A percentile compares a stretch with the other conserved stretches of the same genome.
phyloP scores from a whole-genome alignment of 2,888 invertebrate genomes.

The Tricholauxania praeusta region DNA sequence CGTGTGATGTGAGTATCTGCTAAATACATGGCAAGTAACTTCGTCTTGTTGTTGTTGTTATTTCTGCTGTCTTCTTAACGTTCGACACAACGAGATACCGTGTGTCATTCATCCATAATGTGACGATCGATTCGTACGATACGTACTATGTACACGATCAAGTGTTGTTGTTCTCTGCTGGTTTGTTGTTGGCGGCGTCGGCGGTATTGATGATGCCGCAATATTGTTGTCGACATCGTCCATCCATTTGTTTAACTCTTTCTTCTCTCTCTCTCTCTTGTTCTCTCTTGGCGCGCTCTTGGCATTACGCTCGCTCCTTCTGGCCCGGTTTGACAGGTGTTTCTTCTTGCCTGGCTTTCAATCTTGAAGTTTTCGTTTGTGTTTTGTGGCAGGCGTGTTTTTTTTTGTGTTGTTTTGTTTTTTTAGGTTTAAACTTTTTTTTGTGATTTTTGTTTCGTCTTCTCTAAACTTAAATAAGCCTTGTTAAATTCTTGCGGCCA shows the following conservation, averaged over 20 bases:
- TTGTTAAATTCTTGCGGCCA: constrained; percentile 12
- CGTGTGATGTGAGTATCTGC: constrained; percentile 11
- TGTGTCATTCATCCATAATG: constrained; percentile 36
- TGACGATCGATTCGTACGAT: constrained; percentile 29
- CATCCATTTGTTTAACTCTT: constrained; percentile 38
- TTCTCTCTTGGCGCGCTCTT: constrained; percentile 24
- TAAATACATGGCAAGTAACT: constrained; percentile 25
- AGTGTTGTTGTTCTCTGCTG: constrained; percentile 44
- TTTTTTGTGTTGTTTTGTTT: constrained; percentile 16
- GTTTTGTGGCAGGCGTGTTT: constrained; percentile 15
- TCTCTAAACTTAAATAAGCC: constrained; percentile 35
- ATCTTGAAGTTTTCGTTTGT: constrained; percentile 17
- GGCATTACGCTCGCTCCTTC: constrained; percentile 42
- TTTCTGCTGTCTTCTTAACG: constrained; percentile 11
- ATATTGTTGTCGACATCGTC: neutral
- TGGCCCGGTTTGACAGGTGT: constrained; percentile 66
- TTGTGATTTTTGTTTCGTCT: constrained; percentile 6
- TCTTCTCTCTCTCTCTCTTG: constrained; percentile 30
- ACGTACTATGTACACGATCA: constrained; percentile 18
- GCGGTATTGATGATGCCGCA: constrained; percentile 50
- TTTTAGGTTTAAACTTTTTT: neutral
- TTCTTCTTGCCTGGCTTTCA: constrained; percentile 49
- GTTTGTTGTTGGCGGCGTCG: constrained; percentile 47
- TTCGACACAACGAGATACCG: constrained; percentile 14
- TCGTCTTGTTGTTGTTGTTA: constrained; percentile 33